phyloP scores from a whole-genome alignment of 2,888 invertebrate genomes.

The Helleia helle region DNA sequence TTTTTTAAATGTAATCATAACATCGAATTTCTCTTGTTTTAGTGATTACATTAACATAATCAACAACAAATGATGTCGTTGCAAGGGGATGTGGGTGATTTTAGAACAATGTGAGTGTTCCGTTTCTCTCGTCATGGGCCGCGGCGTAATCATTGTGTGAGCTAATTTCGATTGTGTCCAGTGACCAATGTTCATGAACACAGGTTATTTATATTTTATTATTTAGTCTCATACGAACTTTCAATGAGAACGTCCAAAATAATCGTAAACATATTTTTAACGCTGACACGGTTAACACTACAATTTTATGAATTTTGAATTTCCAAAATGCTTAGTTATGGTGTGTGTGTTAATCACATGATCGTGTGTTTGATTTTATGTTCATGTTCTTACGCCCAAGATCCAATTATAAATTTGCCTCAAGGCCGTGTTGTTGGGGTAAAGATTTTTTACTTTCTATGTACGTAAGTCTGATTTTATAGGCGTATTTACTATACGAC shows the following conservation, averaged over 20 bases:
- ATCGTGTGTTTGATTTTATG: not conserved
- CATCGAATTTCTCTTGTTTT: not conserved
- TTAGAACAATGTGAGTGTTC: constrained; percentile 60
- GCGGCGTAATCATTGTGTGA: constrained; percentile 57
- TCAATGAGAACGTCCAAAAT: not conserved
- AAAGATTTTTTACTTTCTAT: constrained; percentile 27
- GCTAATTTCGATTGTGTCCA: constrained; percentile 49
- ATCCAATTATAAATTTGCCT: constrained; percentile 66
- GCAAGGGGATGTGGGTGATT: constrained; percentile 34
- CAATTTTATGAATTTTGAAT: not conserved
- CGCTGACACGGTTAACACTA: no score
- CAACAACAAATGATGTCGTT: constrained; percentile 14
- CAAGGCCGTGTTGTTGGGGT: constrained; percentile 77
- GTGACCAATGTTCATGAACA: constrained; percentile 34
- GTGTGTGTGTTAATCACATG: no score
- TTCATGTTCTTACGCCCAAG: constrained; percentile 36
- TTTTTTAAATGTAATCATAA: not conserved
- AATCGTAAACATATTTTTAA: not conserved
- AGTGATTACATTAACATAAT: constrained; percentile 3
- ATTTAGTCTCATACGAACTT: not conserved
- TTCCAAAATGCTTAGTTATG: not conserved
- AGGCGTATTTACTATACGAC: not conserved
- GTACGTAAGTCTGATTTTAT: constrained; percentile 3
- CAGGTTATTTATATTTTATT: constrained; percentile 12
- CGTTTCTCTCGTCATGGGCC: constrained; percentile 54